phyloP scores from a whole-genome alignment of 1,140 invertebrate species.

The Drosophila bocki region DNA sequence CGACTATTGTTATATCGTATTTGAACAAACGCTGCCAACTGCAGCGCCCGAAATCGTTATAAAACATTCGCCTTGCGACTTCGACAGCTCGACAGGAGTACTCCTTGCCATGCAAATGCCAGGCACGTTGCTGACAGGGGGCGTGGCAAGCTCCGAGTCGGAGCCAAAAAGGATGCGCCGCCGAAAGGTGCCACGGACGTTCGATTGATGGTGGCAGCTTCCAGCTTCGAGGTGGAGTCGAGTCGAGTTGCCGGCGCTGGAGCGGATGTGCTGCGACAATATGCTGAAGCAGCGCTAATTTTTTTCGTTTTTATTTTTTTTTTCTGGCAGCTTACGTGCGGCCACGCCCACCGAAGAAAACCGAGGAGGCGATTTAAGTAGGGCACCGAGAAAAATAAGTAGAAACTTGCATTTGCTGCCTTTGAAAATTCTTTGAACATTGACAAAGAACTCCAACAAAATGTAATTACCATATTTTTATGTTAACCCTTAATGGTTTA shows the following conservation, averaged over 20 bases:
- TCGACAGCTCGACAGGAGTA: conserved; percentile 24
- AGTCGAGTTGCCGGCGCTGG: conserved; percentile 20
- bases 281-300: conserved; percentile 65
- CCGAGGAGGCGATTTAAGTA: neutral
- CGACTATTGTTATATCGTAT: conserved; percentile 74
- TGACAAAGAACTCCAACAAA: neutral
- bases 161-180: conserved; percentile 22
- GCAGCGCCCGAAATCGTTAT: conserved; percentile 61
- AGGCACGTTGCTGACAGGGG: conserved; percentile 77
- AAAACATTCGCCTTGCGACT: conserved; percentile 45
- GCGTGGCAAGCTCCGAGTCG: conserved; percentile 49
- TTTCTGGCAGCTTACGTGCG: conserved; percentile 50
- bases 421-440: neutral
- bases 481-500: neutral
- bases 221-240: conserved; percentile 26
- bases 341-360: conserved; percentile 35
- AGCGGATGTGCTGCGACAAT: conserved; percentile 63
- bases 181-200: conserved; percentile 48
- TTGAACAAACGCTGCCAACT: conserved; percentile 54
- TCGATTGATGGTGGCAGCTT: conserved; percentile 57
- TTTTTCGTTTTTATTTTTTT: conserved; percentile 8
- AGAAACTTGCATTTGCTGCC: no score
- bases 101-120: conserved; percentile 64
- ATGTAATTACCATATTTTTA: neutral
- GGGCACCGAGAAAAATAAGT: neutral